Conservation (phyloP, 2,888 invertebrate species). For the Tromatobia lineatoria region DNA sequence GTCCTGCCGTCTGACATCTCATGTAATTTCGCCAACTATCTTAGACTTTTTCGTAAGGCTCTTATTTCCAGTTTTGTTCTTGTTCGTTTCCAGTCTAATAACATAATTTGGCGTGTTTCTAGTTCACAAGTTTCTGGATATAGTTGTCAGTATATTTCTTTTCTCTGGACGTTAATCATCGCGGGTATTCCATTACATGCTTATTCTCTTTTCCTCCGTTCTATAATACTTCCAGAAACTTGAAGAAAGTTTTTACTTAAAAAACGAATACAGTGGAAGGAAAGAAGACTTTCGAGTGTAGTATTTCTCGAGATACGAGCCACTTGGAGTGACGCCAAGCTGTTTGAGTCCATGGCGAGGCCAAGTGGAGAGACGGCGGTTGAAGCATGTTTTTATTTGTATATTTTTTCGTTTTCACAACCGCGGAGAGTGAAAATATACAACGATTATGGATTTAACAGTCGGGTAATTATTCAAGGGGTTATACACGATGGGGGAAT, state of each 20-base stretch:
- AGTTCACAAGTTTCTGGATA: not conserved
- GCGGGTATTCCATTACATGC: not conserved
- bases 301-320: conserved; percentile 49
- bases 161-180: too few relatives aligned
- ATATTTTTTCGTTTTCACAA: not conserved
- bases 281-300: conserved; percentile 44
- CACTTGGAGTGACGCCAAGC: conserved; percentile 60
- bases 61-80: conserved; percentile 2
- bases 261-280: conserved; percentile 23
- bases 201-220: conserved; percentile 1
- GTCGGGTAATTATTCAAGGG: not conserved
- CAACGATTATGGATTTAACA: conserved; percentile 14
- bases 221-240: not conserved
- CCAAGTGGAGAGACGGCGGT: not conserved
- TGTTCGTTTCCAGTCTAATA: not conserved
- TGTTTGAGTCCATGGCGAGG: conserved; percentile 15
- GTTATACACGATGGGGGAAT: conserved; percentile 18
- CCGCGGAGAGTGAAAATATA: conserved; percentile 27
- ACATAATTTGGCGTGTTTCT: conserved; percentile 20
- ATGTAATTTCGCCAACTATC: not conserved
- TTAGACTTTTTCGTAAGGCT: not conserved
- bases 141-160: too few relatives aligned
- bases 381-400: conserved; percentile 32
- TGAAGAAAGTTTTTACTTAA: not conserved
- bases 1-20: not conserved